Evolutionary conservation across 1,140 invertebrate species (phyloP), one percentile per base, ranked within the genome.

Genomic region (Hylaeus anthracinus): DNA sequence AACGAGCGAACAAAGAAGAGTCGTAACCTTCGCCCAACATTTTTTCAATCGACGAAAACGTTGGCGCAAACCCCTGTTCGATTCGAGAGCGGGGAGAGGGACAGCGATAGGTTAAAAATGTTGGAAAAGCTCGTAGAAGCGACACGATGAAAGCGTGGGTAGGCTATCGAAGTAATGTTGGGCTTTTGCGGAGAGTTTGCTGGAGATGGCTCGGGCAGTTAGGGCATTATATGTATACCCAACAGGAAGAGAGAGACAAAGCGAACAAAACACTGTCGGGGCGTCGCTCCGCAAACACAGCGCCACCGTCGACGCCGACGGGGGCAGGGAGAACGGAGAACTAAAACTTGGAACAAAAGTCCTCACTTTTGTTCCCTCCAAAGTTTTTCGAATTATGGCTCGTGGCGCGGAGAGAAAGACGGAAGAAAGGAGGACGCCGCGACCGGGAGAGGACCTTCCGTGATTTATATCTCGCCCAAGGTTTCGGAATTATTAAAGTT

Each of bases 301-400:
- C 86, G 60, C 86, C 83, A 86, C 61, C 56, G 43, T 5, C 60
- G 67, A 67, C 37, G 58, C 67, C 15, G 53, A 43, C 53, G 51
- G n/a, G 58, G 26, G 45, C 3, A 14, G 14, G 64, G 55, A 72
- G 67, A 56, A 69, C 51, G 80, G 80, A 72, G 87, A 88, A 89
- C 89, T 91, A 90, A 88, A 92, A 92, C 91, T 92, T 92, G 90
- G 91, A 92, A 92, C 91, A 92, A 92, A 92, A 92, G 92, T 92
- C 90, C 88, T 89, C 85, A 92, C 92, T 92, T 92, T 92, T 92
- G 92, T 92, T 92, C 90, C 69, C 75, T 81, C 87, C 77, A 92
- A 92, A 92, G 92, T 92, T 92, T 92, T 92, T 92, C 92, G 85
- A 92, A 92, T 92, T 92, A 92, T 92, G 88, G 89, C 88, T 26